Percentiles rank a stretch among this genome's conserved stretches.
Conservation (phyloP, 92 coral and sea anemone genomes). For the Umimayanthus kanabou region DNA sequence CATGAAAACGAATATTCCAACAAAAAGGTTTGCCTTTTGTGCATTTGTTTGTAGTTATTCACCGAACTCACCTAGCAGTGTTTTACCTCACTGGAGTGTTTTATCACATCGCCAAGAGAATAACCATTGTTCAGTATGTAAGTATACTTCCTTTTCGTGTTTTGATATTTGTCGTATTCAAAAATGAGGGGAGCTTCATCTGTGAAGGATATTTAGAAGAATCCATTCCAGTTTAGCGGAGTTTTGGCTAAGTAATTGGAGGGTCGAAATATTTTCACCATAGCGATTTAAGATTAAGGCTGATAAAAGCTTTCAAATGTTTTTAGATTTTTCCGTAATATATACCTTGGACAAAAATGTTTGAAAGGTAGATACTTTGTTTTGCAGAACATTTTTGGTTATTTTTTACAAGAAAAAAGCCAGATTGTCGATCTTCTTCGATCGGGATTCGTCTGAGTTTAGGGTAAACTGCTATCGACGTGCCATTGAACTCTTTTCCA, state of each 20-base stretch:
- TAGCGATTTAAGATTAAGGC: too few species aligned
- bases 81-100: slow-evolving; percentile 89
- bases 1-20: background rate
- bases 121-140: slow-evolving; percentile 90
- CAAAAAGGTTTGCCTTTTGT: too few species aligned
- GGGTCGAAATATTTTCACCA: background rate
- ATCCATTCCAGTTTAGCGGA: background rate
- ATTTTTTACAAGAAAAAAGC: too few species aligned
- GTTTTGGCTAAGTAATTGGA: background rate
- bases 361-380: too few species aligned
- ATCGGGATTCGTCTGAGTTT: too few species aligned
- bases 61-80: slow-evolving; percentile 81
- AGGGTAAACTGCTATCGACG: too few species aligned
- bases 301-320: too few species aligned
- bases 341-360: too few species aligned
- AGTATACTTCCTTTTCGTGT: slow-evolving; percentile 39
- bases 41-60: slow-evolving; percentile 62
- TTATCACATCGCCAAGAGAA: slow-evolving; percentile 89
- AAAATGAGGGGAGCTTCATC: background rate
- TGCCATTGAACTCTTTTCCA: too few species aligned
- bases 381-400: too few species aligned
- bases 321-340: too few species aligned
- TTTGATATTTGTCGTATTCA: background rate
- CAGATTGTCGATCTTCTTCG: too few species aligned
- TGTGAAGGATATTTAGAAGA: background rate